Conservation (phyloP, 30 jellyfish, hydroid and myxozoan genomes). For the Aurelia aurita complex sp. Pacific region DNA sequence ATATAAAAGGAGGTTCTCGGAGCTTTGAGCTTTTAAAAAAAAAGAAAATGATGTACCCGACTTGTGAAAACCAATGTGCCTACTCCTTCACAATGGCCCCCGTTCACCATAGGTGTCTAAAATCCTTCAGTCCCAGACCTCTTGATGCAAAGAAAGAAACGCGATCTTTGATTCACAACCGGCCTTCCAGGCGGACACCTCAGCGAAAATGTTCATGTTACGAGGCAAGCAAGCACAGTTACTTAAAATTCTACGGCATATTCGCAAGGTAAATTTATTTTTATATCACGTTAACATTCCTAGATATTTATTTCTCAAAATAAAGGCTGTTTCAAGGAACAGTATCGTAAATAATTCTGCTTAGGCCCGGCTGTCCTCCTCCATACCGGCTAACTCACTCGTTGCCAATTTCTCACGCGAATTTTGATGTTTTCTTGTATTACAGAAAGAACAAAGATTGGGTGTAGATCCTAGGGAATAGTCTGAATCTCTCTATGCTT, state of each 20-base stretch:
- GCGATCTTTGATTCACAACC: slow-evolving; percentile 1
- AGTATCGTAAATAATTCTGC: too few relatives aligned
- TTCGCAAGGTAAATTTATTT: slow-evolving; percentile 9
- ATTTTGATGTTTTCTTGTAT: too few relatives aligned
- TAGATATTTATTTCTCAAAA: background rate
- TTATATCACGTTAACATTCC: background rate
- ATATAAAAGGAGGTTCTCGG: too few relatives aligned
- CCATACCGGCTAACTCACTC: too few relatives aligned
- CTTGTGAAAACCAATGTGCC: background rate
- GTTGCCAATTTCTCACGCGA: too few relatives aligned
- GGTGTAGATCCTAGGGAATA: too few relatives aligned
- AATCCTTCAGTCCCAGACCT: background rate
- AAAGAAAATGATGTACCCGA: background rate
- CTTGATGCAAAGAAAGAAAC: background rate
- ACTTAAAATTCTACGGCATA: slow-evolving; percentile 3
- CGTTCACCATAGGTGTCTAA: background rate
- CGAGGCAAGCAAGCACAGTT: slow-evolving; percentile 23
- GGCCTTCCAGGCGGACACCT: slow-evolving; percentile 1
- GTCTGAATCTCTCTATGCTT: too few relatives aligned
- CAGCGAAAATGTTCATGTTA: slow-evolving; percentile 14
- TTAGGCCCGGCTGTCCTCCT: too few relatives aligned
- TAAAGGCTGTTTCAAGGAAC: background rate
- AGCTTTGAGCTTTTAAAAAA: too few relatives aligned
- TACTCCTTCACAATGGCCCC: background rate
- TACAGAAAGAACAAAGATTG: too few relatives aligned